These are phyloP conservation scores for Acanthacorydalis orientalis DNA, from an alignment of 2,888 invertebrate species.

Conservation along the genomic window DNA sequence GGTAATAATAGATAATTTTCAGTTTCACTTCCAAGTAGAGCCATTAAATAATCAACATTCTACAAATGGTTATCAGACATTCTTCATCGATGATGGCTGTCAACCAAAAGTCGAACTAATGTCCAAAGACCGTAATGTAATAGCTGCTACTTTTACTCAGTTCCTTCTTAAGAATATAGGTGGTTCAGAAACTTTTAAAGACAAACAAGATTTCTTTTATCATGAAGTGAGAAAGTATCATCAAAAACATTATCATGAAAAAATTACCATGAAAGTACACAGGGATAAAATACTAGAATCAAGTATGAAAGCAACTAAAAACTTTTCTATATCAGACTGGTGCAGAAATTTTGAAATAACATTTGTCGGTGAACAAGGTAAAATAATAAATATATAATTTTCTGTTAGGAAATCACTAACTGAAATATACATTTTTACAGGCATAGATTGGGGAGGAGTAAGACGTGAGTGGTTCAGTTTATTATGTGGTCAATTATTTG, in stretches of 20 bases:
- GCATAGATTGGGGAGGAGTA: conserved; percentile 88
- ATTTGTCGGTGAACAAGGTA: conserved; percentile 88
- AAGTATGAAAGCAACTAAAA: conserved; percentile 70
- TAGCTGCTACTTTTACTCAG: conserved; percentile 84
- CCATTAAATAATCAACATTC: conserved; percentile 33
- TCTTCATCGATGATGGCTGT: conserved; percentile 80
- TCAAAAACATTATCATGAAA: conserved; percentile 75
- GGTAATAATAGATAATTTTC: conserved; percentile 15
- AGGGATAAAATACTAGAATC: conserved; percentile 68
- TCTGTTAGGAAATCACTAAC: background rate
- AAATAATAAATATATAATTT: conserved; percentile 5
- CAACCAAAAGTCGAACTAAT: conserved; percentile 73
- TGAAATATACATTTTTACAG: conserved; percentile 26
- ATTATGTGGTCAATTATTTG: conserved; percentile 74
- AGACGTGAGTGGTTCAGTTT: conserved; percentile 90
- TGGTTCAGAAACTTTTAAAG: conserved; percentile 86
- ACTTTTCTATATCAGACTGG: conserved; percentile 82
- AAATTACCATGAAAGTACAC: conserved; percentile 62
- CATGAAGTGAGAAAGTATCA: conserved; percentile 67
- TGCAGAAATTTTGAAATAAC: conserved; percentile 85
- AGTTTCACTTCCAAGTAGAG: conserved; percentile 49
- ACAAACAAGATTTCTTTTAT: conserved; percentile 56
- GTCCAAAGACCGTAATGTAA: conserved; percentile 72
- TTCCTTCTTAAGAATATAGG: conserved; percentile 86
- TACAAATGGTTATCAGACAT: conserved; percentile 36